Conservation (phyloP, 2,113 vertebrate genomes). For the Kryptolebias marmoratus region DNA sequence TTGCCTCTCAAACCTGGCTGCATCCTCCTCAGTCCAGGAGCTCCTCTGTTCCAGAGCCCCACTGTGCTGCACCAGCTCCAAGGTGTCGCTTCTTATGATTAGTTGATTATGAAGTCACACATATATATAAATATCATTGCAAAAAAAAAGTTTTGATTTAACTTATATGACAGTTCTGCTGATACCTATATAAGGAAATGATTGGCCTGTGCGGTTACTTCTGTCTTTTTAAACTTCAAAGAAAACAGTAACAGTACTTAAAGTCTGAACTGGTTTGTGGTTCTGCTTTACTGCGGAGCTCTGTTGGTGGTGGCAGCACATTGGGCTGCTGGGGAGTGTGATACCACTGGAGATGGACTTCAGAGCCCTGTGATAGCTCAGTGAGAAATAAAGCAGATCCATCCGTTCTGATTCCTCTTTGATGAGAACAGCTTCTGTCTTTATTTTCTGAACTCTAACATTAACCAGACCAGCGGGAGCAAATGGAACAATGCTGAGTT, state of each 20-base stretch:
- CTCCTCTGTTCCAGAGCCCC: no score
- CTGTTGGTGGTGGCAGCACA: background rate
- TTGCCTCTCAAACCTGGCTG: no score
- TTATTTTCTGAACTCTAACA: conserved; percentile 34
- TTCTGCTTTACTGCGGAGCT: background rate
- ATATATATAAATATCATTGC: no score
- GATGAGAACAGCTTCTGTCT: conserved; percentile 49
- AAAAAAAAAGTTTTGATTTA: no score
- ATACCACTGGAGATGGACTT: conserved; percentile 14
- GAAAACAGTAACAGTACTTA: conserved; percentile 1
- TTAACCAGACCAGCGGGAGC: conserved; percentile 47
- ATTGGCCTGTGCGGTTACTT: background rate
- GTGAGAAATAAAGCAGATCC: conserved; percentile 68
- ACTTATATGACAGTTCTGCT: no score
- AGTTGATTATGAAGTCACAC: no score
- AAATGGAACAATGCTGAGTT: conserved; percentile 26
- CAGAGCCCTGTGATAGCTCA: conserved; percentile 39
- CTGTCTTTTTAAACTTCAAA: conserved; percentile 11
- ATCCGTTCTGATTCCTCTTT: conserved; percentile 52
- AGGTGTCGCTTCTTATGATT: no score
- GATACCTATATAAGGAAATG: no score
- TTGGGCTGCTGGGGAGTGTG: background rate
- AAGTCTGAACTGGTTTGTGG: background rate
- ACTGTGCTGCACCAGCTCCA: no score
- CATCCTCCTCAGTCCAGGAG: no score